Percentiles rank a stretch among this genome's conserved stretches.
Evolutionary conservation across 2,797 vertebrate genomes (phyloP).

Genomic region (Phalloptychus januarius): DNA sequence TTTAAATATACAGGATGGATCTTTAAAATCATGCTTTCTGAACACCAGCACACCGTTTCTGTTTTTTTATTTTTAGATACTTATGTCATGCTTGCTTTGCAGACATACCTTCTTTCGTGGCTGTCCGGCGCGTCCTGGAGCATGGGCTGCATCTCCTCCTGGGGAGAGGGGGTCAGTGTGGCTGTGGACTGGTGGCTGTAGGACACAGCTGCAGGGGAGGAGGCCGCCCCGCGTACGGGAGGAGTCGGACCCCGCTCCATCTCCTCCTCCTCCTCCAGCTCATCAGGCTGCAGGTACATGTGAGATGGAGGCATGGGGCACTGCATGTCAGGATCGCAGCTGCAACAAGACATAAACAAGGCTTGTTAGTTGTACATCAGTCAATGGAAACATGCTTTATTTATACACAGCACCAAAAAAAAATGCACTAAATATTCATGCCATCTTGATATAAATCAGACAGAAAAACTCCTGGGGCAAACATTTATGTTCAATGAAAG

Average conservation of each 20-base stretch:
- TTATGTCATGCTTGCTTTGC: not conserved
- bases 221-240: constrained; percentile 92
- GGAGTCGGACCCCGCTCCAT: constrained; percentile 95
- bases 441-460: constrained; percentile 47
- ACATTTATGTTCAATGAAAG: constrained; percentile 33
- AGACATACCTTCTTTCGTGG: constrained; percentile 89
- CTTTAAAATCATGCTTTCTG: constrained; percentile 11
- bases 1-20: constrained; percentile 18
- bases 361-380: constrained; percentile 61
- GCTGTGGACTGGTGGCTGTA: constrained; percentile 99
- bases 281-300: constrained; percentile 97
- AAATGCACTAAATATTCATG: constrained; percentile 70
- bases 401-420: constrained; percentile 42
- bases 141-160: constrained; percentile 97
- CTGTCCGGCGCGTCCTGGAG: constrained; percentile 89
- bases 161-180: constrained; percentile 96
- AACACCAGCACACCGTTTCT: not conserved
- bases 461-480: constrained; percentile 46
- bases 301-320: constrained; percentile 92
- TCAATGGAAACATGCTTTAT: constrained; percentile 48
- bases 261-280: constrained; percentile 92
- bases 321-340: constrained; percentile 93
- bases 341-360: constrained; percentile 72
- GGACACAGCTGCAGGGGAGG: constrained; percentile 95
- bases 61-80: not conserved